These are phyloP conservation scores for Pocillopora verrucosa DNA, from an alignment of 64 coral and sea anemone genomes.

Conservation along the genomic window DNA sequence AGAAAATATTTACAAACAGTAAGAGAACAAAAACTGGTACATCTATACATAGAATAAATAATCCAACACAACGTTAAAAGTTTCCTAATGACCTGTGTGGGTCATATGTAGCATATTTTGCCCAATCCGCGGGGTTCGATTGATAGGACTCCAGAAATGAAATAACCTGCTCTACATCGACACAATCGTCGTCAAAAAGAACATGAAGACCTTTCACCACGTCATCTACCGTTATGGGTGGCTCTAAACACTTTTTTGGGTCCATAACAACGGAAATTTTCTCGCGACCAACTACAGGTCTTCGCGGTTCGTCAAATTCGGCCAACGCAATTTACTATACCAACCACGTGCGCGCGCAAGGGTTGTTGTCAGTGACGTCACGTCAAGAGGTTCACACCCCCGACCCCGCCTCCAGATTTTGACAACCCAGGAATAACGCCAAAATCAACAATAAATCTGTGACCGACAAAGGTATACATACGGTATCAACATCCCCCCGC, in stretches of 20 bases:
- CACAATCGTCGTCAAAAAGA: slow-evolving; percentile 71
- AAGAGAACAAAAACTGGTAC: neutral
- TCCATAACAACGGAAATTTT: slow-evolving; percentile 48
- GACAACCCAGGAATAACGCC: neutral
- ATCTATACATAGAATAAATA: neutral
- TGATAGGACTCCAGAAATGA: slow-evolving; percentile 80
- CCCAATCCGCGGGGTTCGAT: slow-evolving; percentile 78
- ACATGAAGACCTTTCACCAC: slow-evolving; percentile 65
- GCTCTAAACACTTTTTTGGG: slow-evolving; percentile 31
- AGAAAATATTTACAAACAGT: neutral
- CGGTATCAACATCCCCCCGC: neutral
- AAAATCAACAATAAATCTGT: neutral
- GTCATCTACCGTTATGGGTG: slow-evolving; percentile 67
- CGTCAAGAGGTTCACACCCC: neutral
- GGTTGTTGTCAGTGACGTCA: neutral
- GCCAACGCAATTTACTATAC: neutral
- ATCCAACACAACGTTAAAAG: neutral
- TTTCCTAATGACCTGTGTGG: slow-evolving; percentile 61
- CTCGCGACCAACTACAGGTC: neutral
- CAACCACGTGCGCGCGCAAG: neutral
- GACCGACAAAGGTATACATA: neutral
- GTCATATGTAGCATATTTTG: slow-evolving; percentile 85
- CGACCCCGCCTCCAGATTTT: neutral
- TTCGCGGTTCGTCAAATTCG: too few relatives aligned
- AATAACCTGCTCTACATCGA: slow-evolving; percentile 85